A percentile compares a stretch with the other conserved stretches of the same genome.
Conservation (phyloP, 23 tunicate genomes). For the Trididemnum nubilum region DNA sequence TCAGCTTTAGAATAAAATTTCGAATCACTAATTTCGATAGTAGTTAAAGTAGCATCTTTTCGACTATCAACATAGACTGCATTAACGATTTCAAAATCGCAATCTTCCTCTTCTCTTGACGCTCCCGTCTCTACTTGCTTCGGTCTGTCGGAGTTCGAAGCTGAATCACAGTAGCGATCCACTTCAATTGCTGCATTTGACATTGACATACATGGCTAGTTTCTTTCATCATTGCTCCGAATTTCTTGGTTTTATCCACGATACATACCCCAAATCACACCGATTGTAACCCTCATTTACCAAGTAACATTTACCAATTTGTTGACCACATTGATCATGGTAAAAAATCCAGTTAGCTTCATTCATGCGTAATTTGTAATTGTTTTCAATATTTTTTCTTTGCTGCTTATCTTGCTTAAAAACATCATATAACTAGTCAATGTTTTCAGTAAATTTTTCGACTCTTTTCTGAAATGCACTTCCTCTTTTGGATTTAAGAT, state of each 20-base stretch:
- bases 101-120: constrained; percentile 13
- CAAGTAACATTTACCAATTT: neutral
- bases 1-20: constrained; percentile 8
- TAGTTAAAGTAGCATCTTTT: constrained; percentile 32
- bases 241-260: neutral
- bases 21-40: neutral
- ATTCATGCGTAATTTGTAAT: neutral
- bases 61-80: constrained; percentile 37
- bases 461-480: neutral
- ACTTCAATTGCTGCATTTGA: too few species aligned
- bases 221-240: neutral
- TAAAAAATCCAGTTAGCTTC: neutral
- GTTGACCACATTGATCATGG: neutral
- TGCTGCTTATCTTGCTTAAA: neutral
- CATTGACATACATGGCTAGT: neutral
- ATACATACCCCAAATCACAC: neutral
- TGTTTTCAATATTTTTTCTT: neutral
- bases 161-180: too few species aligned
- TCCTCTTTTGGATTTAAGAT: neutral
- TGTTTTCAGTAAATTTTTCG: neutral
- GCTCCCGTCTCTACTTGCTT: constrained; percentile 23
- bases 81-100: constrained; percentile 8
- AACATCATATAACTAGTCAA: neutral
- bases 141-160: too few species aligned
- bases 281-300: neutral